Percentiles rank a stretch among this genome's conserved stretches.
Conservation (phyloP, 2,888 invertebrate species). For the Cheiracanthium punctorium region DNA sequence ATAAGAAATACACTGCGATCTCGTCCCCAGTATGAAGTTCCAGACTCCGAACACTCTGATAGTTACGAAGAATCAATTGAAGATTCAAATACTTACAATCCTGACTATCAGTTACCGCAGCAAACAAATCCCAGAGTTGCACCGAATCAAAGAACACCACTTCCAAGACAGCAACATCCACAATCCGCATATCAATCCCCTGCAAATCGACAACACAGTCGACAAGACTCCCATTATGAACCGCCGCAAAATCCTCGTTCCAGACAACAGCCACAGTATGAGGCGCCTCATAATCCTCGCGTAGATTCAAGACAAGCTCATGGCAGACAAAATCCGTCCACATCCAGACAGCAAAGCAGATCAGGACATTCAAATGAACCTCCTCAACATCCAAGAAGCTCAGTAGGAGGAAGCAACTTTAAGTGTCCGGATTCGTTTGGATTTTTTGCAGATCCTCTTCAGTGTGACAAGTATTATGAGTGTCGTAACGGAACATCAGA, state of each 20-base stretch:
- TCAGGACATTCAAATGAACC: conserved; percentile 4
- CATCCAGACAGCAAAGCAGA: conserved; percentile 4
- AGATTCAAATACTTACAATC: conserved; percentile 11
- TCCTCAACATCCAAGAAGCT: not conserved
- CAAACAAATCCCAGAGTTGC: not conserved
- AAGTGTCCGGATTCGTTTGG: conserved; percentile 61
- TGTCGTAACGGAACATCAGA: conserved; percentile 72
- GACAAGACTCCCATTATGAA: not conserved
- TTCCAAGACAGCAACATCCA: not conserved
- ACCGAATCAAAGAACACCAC: not conserved
- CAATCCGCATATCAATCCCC: conserved; percentile 29
- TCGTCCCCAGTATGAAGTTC: conserved; percentile 29
- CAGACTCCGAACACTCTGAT: not conserved
- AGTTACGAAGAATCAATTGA: conserved; percentile 9
- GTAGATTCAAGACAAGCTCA: not conserved
- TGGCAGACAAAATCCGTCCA: conserved; percentile 13
- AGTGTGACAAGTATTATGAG: conserved; percentile 76
- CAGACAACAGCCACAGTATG: conserved; percentile 17
- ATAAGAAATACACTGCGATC: conserved; percentile 8
- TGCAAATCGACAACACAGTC: not conserved
- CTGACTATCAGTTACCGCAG: conserved; percentile 28
- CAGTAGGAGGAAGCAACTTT: conserved; percentile 28
- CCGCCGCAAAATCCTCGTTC: not conserved
- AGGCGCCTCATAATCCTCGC: conserved; percentile 29
- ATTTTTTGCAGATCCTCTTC: conserved; percentile 73